Base-by-base conservation (phyloP, 1,140 invertebrate genomes). In the Bathynomus jamesi region DNA sequence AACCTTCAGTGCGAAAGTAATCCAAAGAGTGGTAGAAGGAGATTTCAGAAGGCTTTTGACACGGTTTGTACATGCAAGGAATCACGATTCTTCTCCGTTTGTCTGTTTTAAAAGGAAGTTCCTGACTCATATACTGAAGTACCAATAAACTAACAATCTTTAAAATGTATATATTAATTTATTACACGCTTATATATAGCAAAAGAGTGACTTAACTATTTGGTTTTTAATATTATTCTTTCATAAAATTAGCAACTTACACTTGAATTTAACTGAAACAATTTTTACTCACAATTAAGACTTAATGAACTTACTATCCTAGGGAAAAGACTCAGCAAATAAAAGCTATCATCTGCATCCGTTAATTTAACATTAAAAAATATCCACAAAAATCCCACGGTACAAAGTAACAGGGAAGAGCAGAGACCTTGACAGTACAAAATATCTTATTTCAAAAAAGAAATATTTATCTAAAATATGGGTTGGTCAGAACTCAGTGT, bases 21-120 rank as follows among this genome's bases (percentile, higher is more conserved):
- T 76, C 75, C 21, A 76, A 68, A 27, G 69, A 71, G 46, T 76
- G 75, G 46, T 71, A 76, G 28, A 73, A 76, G n/a, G 30, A 71
- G 40, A 76, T 73, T 13, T 72, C 65, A 29, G 71, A 30, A 0
- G 75, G 75, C 25, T 69, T 72, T n/a, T 46, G 53, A 65, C 75
- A 76, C 7, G 71, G 75, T 53, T 71, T 68, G 40, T 71, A 62
- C 21, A 71, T 32, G 28, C 75, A 76, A 5, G 75, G 75, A 64
- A 76, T 76, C 27, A 76, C 65, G 53, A 76, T 76, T 17, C 75
- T 71, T 25, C 71, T 29, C 5, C 71, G 65, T 30, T 76, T 71
- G 63, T 76, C 75, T 76, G 69, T n/a, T n/a, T n/a, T n/a, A n/a
- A n/a, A n/a, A n/a, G 4, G 32, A 69, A 25, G 25, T 65, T 4